These are phyloP conservation scores for Halcyon smyrnensis DNA, from an alignment of 2,797 vertebrate genomes.

Conservation along the genomic window DNA sequence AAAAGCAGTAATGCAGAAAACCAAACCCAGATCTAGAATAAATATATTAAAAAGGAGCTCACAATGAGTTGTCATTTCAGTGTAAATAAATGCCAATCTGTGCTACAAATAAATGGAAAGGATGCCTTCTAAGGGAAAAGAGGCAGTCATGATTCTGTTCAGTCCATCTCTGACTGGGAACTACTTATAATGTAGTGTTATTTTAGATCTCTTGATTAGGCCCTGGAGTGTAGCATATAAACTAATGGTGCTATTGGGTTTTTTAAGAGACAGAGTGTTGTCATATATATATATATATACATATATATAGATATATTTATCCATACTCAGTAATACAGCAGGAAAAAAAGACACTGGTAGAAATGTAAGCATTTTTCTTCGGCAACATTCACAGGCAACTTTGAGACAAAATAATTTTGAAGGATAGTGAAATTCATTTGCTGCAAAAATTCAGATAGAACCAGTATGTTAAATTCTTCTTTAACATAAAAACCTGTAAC, in stretches of 20 bases:
- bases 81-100: slow-evolving; percentile 28
- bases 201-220: not conserved
- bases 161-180: not conserved
- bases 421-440: not conserved
- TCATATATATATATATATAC: not conserved
- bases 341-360: not conserved
- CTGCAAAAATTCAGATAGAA: not conserved
- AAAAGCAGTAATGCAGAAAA: slow-evolving; percentile 36
- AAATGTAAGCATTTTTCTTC: not conserved
- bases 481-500: not conserved
- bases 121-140: not conserved
- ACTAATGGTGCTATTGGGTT: not conserved
- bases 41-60: slow-evolving; percentile 21
- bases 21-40: not conserved
- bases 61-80: not conserved
- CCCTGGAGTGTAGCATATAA: not conserved
- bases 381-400: not conserved
- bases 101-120: not conserved
- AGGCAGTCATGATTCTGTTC: not conserved
- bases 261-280: not conserved
- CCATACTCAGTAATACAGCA: not conserved
- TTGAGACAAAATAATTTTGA: not conserved
- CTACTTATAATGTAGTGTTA: not conserved
- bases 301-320: not conserved
- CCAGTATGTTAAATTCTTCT: not conserved